A percentile compares a stretch with the other conserved stretches of the same genome.
phyloP scores from a whole-genome alignment of 2,797 vertebrate genomes.

The Momotus momota region DNA sequence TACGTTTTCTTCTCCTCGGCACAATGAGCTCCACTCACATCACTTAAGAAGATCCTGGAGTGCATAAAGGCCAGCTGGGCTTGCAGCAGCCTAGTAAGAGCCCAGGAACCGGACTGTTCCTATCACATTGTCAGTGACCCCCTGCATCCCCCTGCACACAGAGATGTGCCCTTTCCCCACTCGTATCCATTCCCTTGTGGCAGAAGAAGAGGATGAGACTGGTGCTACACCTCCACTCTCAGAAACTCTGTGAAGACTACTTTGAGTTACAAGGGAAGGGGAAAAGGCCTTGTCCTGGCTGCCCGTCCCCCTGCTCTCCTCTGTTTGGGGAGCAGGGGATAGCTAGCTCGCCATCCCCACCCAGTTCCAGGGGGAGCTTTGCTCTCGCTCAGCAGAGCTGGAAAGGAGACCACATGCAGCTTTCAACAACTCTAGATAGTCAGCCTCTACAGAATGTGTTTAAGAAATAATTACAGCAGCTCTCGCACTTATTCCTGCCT shows the following conservation, averaged over 20 bases:
- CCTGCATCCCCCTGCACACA: background rate
- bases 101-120: background rate
- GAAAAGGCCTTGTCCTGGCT: background rate
- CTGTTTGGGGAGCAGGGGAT: background rate
- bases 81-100: background rate
- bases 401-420: background rate
- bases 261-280: background rate
- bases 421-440: background rate
- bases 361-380: background rate
- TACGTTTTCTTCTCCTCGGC: background rate
- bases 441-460: background rate
- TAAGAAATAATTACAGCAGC: background rate
- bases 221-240: background rate
- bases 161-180: fast-evolving
- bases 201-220: background rate
- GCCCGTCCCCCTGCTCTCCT: background rate
- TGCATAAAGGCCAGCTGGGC: background rate
- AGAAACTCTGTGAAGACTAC: background rate
- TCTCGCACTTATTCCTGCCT: background rate
- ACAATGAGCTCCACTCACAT: background rate
- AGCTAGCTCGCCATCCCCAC: background rate
- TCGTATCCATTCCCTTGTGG: background rate
- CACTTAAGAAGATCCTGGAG: background rate
- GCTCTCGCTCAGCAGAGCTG: background rate
- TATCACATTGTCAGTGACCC: too few species aligned